These are phyloP conservation scores for Pavo muticus DNA, from an alignment of 2,113 vertebrate genomes.

Conservation along the genomic window DNA sequence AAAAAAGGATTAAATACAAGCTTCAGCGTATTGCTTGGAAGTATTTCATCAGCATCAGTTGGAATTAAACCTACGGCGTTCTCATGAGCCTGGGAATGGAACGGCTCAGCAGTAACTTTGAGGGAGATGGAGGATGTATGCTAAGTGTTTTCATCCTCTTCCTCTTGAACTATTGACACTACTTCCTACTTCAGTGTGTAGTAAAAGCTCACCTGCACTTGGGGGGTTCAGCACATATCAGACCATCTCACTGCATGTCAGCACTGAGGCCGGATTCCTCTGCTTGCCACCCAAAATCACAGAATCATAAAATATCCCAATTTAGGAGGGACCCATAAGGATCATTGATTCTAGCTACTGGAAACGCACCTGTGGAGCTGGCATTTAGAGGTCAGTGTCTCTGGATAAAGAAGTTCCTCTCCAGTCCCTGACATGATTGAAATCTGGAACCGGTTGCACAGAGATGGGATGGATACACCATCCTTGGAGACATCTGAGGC, in stretches of 20 bases:
- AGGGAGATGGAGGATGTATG: not conserved
- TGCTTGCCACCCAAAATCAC: not conserved
- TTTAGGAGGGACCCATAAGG: too few relatives aligned
- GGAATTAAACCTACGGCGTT: not conserved
- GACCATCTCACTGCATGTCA: fast-evolving
- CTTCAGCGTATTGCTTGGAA: not conserved
- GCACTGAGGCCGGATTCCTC: not conserved
- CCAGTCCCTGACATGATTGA: not conserved
- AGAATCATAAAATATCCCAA: too few relatives aligned
- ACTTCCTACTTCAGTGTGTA: not conserved
- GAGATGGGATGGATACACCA: too few relatives aligned
- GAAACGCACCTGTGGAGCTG: not conserved
- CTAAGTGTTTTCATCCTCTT: not conserved
- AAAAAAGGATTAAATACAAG: not conserved
- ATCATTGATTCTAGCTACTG: too few relatives aligned
- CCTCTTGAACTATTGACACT: not conserved
- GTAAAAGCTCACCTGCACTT: not conserved
- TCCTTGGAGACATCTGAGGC: too few relatives aligned
- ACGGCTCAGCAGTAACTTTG: not conserved
- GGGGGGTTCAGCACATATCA: not conserved
- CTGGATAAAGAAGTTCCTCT: not conserved
- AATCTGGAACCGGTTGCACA: too few relatives aligned
- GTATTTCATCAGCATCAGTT: not conserved
- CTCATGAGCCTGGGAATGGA: not conserved
- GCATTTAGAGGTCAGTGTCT: not conserved